Evolutionary conservation across 2,113 vertebrate species (phyloP), one percentile per base, ranked within the genome.

Genomic region (Lontra canadensis): DNA sequence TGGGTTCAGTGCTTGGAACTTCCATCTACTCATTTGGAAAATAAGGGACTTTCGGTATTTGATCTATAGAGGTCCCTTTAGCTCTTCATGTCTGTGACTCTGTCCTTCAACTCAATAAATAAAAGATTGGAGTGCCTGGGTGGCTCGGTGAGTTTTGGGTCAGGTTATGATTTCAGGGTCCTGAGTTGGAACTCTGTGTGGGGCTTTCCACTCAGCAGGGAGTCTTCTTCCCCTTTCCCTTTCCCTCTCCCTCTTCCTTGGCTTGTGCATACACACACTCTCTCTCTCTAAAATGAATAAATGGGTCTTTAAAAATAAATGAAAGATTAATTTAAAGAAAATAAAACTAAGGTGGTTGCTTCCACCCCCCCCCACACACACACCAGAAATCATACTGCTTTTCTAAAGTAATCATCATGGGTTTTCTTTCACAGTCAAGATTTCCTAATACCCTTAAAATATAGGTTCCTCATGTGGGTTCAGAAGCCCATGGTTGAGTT

Each of bases 311-410:
- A 69, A 36, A 67, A 67, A 34, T 67, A 67, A 67, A 34, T 67
- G 34, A 67, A 34, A 17, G 63, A 67, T 92, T 84, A 88, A 55
- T 42, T 93, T 83, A 83, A 88, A 59, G 83, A 80, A 95, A 86
- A 81, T 80, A 25, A 92, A 88, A 39, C 74, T 86, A 78, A 82
- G 34, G 4, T 73, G 2, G 8, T 81, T 80, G 4, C 12, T 17
- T 65, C 2, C 55, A 7, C 52, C 55, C 20, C 52, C 55, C 20
- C 55, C 1, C 14, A 4, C 49, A 52, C 14, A 15, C 57, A 0
- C 57, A 21, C 57, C 23, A 11, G 59, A 61, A 61, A 61, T 26
- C 25, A 61, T 82, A 71, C 76, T 31, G 2, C 29, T 17, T 83
- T 88, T 94, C n/a, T 79, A 82, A 94, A 73, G 13, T 73, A 63